Evolutionary conservation across 1,140 invertebrate species (phyloP).

Genomic region (Musca domestica): DNA sequence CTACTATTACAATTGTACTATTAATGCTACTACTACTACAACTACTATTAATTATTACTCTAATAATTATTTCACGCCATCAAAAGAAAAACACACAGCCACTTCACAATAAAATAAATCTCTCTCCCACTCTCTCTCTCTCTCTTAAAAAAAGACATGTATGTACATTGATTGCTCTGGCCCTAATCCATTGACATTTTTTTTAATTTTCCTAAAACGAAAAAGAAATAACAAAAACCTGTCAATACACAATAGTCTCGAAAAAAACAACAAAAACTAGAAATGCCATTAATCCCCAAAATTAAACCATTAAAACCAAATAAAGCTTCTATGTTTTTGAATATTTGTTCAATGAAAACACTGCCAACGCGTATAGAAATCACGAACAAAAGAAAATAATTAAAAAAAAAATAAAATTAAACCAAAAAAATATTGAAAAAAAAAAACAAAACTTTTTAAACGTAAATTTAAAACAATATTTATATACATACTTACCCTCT

Average conservation of each 20-base stretch:
- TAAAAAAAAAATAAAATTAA: neutral
- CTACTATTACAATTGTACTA: too few species aligned
- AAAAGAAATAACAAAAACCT: constrained; percentile 8
- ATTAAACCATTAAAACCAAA: neutral
- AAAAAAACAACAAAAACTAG: neutral
- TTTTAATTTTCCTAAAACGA: neutral
- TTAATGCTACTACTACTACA: too few species aligned
- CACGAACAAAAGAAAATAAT: constrained; percentile 21
- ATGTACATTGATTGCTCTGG: too few species aligned
- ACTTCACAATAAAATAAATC: too few species aligned
- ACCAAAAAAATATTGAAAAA: constrained; percentile 2
- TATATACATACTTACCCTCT: neutral
- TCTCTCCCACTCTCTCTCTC: too few species aligned
- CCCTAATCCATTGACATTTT: too few species aligned
- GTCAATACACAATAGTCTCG: constrained; percentile 7
- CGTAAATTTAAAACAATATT: constrained; percentile 20
- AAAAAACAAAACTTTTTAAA: constrained; percentile 23
- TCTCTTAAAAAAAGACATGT: too few species aligned
- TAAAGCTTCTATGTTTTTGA: constrained; percentile 12
- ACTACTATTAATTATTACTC: too few species aligned
- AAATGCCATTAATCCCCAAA: constrained; percentile 5
- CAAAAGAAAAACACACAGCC: too few species aligned
- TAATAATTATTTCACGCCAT: too few species aligned
- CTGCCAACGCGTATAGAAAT: constrained; percentile 25
- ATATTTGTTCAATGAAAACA: constrained; percentile 23